Percentiles rank a stretch among this genome's conserved stretches.
Evolutionary conservation across 1,140 invertebrate species (phyloP).

Genomic region (Pogonomyrmex californicus): DNA sequence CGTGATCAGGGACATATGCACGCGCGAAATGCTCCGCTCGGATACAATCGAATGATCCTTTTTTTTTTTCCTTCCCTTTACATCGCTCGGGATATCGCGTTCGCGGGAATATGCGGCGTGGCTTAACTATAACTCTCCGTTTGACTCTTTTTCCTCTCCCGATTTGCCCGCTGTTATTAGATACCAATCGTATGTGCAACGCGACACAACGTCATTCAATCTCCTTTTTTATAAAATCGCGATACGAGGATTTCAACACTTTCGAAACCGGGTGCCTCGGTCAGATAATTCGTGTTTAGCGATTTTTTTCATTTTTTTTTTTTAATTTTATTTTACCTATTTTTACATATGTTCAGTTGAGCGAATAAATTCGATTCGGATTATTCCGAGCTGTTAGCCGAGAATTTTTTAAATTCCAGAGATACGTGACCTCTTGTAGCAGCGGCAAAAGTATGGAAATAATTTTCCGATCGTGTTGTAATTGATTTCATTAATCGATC

Average conservation of each 20-base stretch:
- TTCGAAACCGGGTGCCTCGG: background rate
- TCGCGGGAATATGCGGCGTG: background rate
- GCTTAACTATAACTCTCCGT: constrained; percentile 31
- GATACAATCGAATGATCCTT: constrained; percentile 19
- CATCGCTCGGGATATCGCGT: background rate
- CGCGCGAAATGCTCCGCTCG: background rate
- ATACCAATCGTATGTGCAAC: constrained; percentile 35
- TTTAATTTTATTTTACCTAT: background rate
- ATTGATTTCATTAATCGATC: constrained; percentile 46
- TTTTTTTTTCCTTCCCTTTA: constrained; percentile 16
- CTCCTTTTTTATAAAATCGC: constrained; percentile 25
- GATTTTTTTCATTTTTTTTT: background rate
- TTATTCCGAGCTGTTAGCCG: background rate
- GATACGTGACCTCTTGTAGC: background rate
- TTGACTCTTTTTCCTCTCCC: constrained; percentile 2
- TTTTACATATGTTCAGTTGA: background rate
- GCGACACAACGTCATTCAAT: background rate
- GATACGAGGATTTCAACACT: background rate
- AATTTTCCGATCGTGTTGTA: background rate
- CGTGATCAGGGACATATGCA: background rate
- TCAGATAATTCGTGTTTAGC: background rate
- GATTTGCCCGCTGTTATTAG: constrained; percentile 26
- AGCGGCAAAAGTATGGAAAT: background rate
- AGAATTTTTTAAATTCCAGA: background rate
- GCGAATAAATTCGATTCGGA: background rate